Evolutionary conservation across 2,113 vertebrate genomes (phyloP), one percentile per base, ranked within the genome.

Genomic region (Ciconia stormi): DNA sequence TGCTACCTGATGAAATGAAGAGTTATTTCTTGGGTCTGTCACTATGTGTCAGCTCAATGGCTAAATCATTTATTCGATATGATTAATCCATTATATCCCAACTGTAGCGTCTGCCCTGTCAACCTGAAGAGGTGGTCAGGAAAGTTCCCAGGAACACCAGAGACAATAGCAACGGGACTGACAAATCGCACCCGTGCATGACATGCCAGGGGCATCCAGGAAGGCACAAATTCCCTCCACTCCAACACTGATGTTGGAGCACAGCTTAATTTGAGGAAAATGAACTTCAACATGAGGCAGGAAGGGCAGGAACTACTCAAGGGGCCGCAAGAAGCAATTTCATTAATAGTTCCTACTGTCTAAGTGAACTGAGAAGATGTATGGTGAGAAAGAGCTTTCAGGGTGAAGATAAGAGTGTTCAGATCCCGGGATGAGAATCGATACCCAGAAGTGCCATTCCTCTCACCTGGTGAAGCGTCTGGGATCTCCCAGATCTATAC

Each of bases 1-100:
- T 34, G 32, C n/a, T 61, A 85, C 84, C 72, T 78, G 87, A 95
- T 56, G 47, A 93, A 95, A 95, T 63, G 58, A 94, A 85, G 81
- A 92, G 74, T 88, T 95, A 96, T 93, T 95, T 85, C 91, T 88
- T 30, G 11, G 8, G 71, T 77, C 74, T 96, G 87, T 91, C 91
- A 61, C 84, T 74, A 13, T 21, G 34, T 83, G 78, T 74, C 91
- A 94, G 82, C 74, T 95, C 82, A 62, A 77, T 1, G 1, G 74
- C 82, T 87, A 95, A 70, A 95, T 56, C 81, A 74, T 85, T 96
- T 92, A 91, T 93, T 85, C 78, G 61, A 8, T 94, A 56, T 77
- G 78, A 96, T 96, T 84, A 90, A 94, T 97, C 77, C 52, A 71
- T 94, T 80, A 58, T 77, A 85, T 59, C 70, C 76, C 38, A 65